Evolutionary conservation across 2,113 vertebrate species (phyloP), one percentile per base, ranked within the genome.

Genomic region (Genyomyrus donnyi): DNA sequence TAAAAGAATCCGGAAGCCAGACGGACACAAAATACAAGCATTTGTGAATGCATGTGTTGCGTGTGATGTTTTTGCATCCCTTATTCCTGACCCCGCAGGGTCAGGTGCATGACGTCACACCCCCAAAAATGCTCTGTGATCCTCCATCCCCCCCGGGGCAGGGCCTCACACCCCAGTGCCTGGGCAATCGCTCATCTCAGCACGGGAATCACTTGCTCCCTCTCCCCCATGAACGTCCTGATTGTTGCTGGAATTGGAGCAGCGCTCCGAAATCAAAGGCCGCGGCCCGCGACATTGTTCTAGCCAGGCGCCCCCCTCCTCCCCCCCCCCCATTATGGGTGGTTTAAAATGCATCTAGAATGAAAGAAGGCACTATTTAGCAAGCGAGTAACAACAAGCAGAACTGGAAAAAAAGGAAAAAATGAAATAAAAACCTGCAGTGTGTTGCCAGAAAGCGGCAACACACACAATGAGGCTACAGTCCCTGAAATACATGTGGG

Each of bases 181-280:
- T 77, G 80, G 66, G 90, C 88, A 90, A 95, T 95, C 94, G 90
- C 91, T 95, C 94, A 94, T 93, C 93, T 91, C 91, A 92, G 92
- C 90, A 91, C 93, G 92, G 93, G 93, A 94, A 94, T 93, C 92
- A 92, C 92, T 92, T 70, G 90, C 87, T 56, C 66, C 90, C 91
- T 48, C 90, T 85, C 91, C 92, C 91, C 93, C 93, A 91, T 91
- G 91, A 45, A 91, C 80, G 9, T 88, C 0, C 89, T 94, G 93
- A 96, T 95, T 96, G 94, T 92, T 94, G 93, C 92, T 92, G 93
- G 62, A 93, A 95, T 94, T 94, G 94, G 93, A 95, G 94, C 92
- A 92, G 91, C 92, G 91, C 90, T 91, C 93, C 17, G 52, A 90
- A 95, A 95, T 95, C 94, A 93, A 92, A 89, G 91, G 91, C 92